These are phyloP conservation scores for Dreissena polymorpha DNA, from an alignment of 1,140 invertebrate genomes.

Conservation along the genomic window DNA sequence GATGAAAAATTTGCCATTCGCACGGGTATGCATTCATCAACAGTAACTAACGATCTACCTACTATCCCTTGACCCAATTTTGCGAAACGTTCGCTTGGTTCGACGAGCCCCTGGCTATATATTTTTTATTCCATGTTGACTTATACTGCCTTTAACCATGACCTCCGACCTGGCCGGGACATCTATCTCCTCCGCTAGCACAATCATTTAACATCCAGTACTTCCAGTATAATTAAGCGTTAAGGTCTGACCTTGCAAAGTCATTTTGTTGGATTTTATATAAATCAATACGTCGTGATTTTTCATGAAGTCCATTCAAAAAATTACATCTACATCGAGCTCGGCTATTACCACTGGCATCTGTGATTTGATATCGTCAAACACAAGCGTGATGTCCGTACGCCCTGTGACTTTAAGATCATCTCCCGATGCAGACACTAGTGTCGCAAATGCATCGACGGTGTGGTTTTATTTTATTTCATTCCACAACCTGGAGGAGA, in stretches of 20 bases:
- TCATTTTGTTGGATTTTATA: not conserved
- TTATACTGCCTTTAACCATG: too few relatives aligned
- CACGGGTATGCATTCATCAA: too few relatives aligned
- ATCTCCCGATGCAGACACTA: not conserved
- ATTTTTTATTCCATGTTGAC: too few relatives aligned
- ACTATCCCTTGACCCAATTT: too few relatives aligned
- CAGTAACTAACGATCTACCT: too few relatives aligned
- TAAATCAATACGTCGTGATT: not conserved
- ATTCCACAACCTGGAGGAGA: not conserved
- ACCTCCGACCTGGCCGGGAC: too few relatives aligned
- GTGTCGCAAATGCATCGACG: not conserved
- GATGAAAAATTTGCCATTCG: too few relatives aligned
- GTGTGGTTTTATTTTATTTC: not conserved
- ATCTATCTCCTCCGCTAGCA: conserved; percentile 6
- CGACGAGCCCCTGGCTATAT: too few relatives aligned
- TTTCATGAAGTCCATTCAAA: conserved; percentile 24
- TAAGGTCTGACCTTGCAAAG: not conserved
- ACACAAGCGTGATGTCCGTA: not conserved
- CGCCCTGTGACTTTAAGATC: conserved; percentile 2
- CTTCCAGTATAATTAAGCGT: conserved; percentile 6
- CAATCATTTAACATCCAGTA: conserved; percentile 18
- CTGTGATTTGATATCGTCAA: not conserved
- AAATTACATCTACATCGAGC: conserved; percentile 5
- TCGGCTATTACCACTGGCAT: conserved; percentile 4
- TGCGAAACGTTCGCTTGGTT: too few relatives aligned